Conservation (phyloP, 2,888 invertebrate genomes). For the Meliscaeva auricollis region DNA sequence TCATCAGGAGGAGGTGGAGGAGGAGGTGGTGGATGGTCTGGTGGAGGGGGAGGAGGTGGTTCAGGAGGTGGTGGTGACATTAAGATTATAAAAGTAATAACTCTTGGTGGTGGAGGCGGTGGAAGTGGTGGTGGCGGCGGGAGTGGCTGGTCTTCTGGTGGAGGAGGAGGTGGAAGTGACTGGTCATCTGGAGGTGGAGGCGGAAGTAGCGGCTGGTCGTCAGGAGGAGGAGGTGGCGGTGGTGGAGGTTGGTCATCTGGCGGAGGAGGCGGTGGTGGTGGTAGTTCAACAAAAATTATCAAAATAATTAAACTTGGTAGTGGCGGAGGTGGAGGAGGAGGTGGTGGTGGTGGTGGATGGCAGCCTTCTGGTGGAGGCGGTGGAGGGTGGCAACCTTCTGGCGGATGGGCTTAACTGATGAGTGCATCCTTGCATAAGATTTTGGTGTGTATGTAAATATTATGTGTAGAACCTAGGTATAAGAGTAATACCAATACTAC, state of each 20-base stretch:
- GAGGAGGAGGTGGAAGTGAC: slow-evolving; percentile 66
- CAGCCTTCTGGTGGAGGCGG: slow-evolving; percentile 73
- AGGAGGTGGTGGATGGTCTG: slow-evolving; percentile 76
- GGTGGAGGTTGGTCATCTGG: slow-evolving; percentile 72
- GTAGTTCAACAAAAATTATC: slow-evolving; percentile 64
- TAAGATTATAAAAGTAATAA: slow-evolving; percentile 73
- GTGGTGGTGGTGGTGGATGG: slow-evolving; percentile 64
- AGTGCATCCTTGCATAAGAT: neutral
- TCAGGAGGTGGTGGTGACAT: slow-evolving; percentile 48
- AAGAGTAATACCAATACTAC: neutral
- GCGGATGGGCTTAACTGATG: slow-evolving; percentile 79
- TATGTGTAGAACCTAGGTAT: slow-evolving; percentile 11
- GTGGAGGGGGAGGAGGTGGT: slow-evolving; percentile 64
- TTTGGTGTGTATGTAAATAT: slow-evolving; percentile 55
- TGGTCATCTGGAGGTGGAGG: slow-evolving; percentile 65
- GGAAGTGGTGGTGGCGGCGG: slow-evolving; percentile 64
- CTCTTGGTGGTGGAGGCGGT: slow-evolving; percentile 44
- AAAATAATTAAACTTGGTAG: slow-evolving; percentile 64
- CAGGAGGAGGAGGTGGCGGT: slow-evolving; percentile 66
- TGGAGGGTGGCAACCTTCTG: slow-evolving; percentile 77
- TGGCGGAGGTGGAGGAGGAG: slow-evolving; percentile 66
- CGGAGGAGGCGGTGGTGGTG: slow-evolving; percentile 68
- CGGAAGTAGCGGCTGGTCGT: slow-evolving; percentile 70
- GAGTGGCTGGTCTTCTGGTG: slow-evolving; percentile 73
- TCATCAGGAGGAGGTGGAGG: slow-evolving; percentile 77